Conservation (phyloP, 2,888 invertebrate genomes). For the Aphidoletes aphidimyza region DNA sequence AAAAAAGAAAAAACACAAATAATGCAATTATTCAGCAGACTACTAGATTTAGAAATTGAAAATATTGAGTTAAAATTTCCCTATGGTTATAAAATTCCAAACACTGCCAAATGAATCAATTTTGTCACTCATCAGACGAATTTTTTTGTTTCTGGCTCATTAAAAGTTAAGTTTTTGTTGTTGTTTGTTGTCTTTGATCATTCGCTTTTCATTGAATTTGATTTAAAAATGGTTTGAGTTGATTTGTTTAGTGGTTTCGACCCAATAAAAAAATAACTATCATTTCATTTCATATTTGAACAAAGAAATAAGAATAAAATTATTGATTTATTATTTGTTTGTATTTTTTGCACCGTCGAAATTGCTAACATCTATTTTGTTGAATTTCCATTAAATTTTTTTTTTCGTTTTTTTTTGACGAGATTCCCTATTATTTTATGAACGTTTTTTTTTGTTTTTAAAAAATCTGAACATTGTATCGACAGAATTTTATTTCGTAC, state of each 20-base stretch:
- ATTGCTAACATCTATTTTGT: conserved; percentile 1
- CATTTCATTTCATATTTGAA: not conserved
- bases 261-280: not conserved
- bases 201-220: not conserved
- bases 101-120: not conserved
- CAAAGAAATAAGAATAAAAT: not conserved
- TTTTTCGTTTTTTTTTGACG: not conserved
- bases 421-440: not conserved
- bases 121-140: not conserved
- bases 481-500: not conserved
- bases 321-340: conserved; percentile 7
- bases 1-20: conserved; percentile 6
- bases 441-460: not conserved
- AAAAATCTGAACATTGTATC: not conserved
- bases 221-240: not conserved
- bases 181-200: no score
- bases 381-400: not conserved
- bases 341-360: conserved; percentile 35
- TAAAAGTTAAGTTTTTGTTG: no score
- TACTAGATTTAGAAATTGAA: not conserved
- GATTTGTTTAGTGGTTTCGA: not conserved
- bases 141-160: not conserved
- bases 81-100: not conserved
- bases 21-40: conserved; percentile 1
- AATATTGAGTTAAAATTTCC: not conserved